Percentiles rank a stretch among this genome's conserved stretches.
Evolutionary conservation across 2,888 invertebrate species (phyloP).

Genomic region (Leptinotarsa haldemani): DNA sequence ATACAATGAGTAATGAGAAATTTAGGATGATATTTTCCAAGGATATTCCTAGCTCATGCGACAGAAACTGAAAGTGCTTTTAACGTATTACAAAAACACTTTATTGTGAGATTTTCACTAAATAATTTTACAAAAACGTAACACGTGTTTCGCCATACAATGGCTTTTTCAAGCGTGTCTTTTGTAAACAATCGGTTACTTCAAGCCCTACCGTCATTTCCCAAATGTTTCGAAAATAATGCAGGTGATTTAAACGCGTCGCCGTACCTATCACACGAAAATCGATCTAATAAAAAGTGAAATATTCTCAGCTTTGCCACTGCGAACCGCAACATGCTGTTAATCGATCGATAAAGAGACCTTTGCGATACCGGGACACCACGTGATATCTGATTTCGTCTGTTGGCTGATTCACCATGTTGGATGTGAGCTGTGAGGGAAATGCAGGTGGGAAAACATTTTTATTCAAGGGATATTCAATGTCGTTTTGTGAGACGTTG

Average conservation of each 20-base stretch:
- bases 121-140: too few relatives aligned
- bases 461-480: too few relatives aligned
- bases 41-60: too few relatives aligned
- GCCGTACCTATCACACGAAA: slow-evolving; percentile 56
- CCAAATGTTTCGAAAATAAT: slow-evolving; percentile 35
- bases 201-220: not conserved
- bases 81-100: too few relatives aligned
- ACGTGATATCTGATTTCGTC: not conserved
- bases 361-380: not conserved
- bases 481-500: too few relatives aligned
- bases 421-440: not conserved
- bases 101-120: too few relatives aligned
- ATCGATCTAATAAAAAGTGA: slow-evolving; percentile 51
- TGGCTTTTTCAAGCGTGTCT: too few relatives aligned
- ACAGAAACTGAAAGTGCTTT: not conserved
- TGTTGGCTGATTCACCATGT: not conserved
- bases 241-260: slow-evolving; percentile 49
- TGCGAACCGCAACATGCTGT: slow-evolving; percentile 11
- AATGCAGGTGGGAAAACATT: too few relatives aligned
- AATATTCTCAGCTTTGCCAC: slow-evolving; percentile 35
- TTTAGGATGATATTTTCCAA: too few relatives aligned
- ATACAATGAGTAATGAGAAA: too few relatives aligned
- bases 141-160: too few relatives aligned
- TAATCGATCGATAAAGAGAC: slow-evolving; percentile 23
- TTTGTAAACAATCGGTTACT: not conserved